Evolutionary conservation across 2,113 vertebrate genomes (phyloP).

Genomic region (Perca fluviatilis): DNA sequence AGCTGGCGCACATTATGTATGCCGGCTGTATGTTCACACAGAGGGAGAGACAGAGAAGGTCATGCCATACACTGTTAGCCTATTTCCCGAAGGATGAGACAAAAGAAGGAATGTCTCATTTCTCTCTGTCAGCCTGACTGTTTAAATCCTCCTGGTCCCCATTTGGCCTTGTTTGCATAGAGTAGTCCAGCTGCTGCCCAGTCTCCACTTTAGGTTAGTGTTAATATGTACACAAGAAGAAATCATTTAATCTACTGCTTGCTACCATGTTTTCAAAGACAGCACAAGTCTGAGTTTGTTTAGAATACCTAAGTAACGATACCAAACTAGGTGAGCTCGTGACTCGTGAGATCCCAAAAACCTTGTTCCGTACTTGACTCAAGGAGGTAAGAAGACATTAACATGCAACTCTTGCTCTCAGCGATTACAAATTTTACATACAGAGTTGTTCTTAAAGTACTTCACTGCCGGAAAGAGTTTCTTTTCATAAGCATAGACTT

Average conservation of each 20-base stretch:
- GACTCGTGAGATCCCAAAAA: background rate
- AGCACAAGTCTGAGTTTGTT: background rate
- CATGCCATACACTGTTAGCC: slow-evolving; percentile 27
- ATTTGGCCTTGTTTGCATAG: slow-evolving; percentile 20
- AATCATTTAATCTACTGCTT: background rate
- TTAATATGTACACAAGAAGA: background rate
- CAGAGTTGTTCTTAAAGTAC: too few species aligned
- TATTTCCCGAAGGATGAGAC: slow-evolving; percentile 38
- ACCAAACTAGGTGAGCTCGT: background rate
- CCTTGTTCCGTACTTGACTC: background rate
- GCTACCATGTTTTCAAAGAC: background rate
- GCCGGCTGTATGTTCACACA: slow-evolving; percentile 40
- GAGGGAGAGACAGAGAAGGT: slow-evolving; percentile 43
- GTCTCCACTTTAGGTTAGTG: background rate
- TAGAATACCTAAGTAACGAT: background rate
- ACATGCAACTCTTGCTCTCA: background rate
- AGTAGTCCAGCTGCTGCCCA: background rate
- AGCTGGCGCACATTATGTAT: slow-evolving; percentile 23
- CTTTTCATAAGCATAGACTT: too few species aligned
- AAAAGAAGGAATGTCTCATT: slow-evolving; percentile 70
- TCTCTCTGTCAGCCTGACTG: slow-evolving; percentile 1
- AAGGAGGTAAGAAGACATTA: background rate
- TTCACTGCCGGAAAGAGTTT: too few species aligned
- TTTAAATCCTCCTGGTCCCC: slow-evolving; percentile 23
- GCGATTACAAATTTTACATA: background rate